These are phyloP conservation scores for Nemapogon koenigi DNA, from an alignment of 2,888 invertebrate species.

Conservation along the genomic window DNA sequence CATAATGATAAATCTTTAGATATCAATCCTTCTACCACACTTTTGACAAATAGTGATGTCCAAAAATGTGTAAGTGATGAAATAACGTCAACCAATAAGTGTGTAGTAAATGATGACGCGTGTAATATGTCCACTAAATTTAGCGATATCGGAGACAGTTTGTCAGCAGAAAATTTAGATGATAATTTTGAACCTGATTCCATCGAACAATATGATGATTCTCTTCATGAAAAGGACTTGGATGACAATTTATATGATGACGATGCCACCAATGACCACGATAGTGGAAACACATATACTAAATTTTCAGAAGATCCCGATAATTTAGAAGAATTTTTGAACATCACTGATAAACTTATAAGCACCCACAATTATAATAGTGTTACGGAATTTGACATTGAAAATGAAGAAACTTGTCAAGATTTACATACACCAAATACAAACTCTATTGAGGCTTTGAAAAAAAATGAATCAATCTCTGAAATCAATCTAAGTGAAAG, in stretches of 20 bases:
- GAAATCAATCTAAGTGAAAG: background rate
- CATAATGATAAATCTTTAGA: too few relatives aligned
- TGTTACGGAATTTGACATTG: slow-evolving; percentile 15
- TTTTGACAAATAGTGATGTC: too few relatives aligned
- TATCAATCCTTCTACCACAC: too few relatives aligned
- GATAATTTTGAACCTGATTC: slow-evolving; percentile 34
- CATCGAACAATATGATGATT: slow-evolving; percentile 31
- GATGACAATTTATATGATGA: slow-evolving; percentile 17
- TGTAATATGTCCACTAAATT: too few relatives aligned
- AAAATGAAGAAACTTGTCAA: slow-evolving; percentile 24
- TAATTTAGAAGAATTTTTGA: slow-evolving; percentile 51
- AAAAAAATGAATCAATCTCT: slow-evolving; percentile 10
- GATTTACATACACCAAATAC: slow-evolving; percentile 46
- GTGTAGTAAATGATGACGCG: too few relatives aligned
- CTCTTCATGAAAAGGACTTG: slow-evolving; percentile 27
- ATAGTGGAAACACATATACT: slow-evolving; percentile 54
- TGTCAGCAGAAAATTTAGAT: slow-evolving; percentile 34
- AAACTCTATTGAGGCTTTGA: slow-evolving; percentile 41
- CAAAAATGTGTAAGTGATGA: too few relatives aligned
- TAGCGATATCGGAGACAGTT: too few relatives aligned
- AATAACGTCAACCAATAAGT: too few relatives aligned
- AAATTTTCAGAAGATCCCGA: slow-evolving; percentile 48
- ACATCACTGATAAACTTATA: slow-evolving; percentile 45
- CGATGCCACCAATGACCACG: slow-evolving; percentile 30
- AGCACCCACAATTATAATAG: slow-evolving; percentile 23